A percentile compares a stretch with the other conserved stretches of the same genome.
Conservation (phyloP, 2,888 invertebrate species). For the Candidula unifasciata region DNA sequence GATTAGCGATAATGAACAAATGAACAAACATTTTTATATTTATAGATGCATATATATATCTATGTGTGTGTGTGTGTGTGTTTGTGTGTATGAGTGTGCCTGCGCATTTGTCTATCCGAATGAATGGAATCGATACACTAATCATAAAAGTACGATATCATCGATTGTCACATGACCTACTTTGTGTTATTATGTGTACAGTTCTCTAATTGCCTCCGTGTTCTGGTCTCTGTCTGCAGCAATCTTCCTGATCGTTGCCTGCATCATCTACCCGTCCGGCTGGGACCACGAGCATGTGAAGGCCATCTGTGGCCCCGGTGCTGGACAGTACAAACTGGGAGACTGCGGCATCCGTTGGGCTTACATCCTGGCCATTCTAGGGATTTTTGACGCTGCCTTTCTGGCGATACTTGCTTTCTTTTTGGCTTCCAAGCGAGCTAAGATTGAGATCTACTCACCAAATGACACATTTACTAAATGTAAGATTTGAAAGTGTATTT, state of each 20-base stretch:
- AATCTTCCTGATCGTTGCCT: constrained; percentile 90
- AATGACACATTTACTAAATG: constrained; percentile 72
- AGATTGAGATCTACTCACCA: constrained; percentile 66
- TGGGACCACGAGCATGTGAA: constrained; percentile 91
- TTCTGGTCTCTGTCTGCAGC: constrained; percentile 81
- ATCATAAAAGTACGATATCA: too few relatives aligned
- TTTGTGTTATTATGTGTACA: too few relatives aligned
- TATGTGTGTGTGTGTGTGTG: too few relatives aligned
- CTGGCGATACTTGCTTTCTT: constrained; percentile 94
- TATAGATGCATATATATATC: too few relatives aligned
- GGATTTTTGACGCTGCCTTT: constrained; percentile 88
- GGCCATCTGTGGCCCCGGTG: constrained; percentile 87
- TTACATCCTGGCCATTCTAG: constrained; percentile 93
- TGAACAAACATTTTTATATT: too few relatives aligned
- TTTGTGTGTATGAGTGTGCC: too few relatives aligned
- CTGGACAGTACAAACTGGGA: constrained; percentile 84
- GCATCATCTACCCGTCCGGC: constrained; percentile 92
- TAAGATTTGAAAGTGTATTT: constrained; percentile 65
- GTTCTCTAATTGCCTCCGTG: background rate
- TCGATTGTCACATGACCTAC: too few relatives aligned
- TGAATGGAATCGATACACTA: too few relatives aligned
- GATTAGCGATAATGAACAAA: too few relatives aligned
- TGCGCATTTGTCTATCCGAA: too few relatives aligned
- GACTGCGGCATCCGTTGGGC: constrained; percentile 89
- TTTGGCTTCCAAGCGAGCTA: constrained; percentile 88